These are phyloP conservation scores for Trichomycterus rosablanca DNA, from an alignment of 2,113 vertebrate genomes.

Conservation along the genomic window DNA sequence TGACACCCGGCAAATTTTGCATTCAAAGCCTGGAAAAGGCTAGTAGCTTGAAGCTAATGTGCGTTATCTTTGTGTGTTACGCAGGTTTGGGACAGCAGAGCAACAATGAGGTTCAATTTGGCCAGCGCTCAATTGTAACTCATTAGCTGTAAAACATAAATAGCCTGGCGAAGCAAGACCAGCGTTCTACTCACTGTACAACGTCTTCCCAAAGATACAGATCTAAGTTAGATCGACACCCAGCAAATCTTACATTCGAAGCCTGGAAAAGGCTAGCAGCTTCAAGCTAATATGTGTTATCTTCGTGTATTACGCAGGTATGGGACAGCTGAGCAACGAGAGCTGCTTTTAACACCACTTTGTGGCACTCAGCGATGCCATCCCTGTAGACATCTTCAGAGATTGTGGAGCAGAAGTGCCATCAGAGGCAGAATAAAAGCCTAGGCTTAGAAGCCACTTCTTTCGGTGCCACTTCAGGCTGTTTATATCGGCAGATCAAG, in stretches of 20 bases:
- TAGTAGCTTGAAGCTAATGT: background rate
- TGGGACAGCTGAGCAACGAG: constrained; percentile 10
- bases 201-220: too few relatives aligned
- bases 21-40: too few relatives aligned
- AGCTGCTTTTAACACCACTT: constrained; percentile 23
- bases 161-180: constrained; percentile 10
- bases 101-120: constrained; percentile 17
- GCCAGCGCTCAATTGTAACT: constrained; percentile 16
- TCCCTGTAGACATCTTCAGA: constrained; percentile 57
- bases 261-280: background rate
- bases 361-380: constrained; percentile 7
- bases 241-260: too few relatives aligned
- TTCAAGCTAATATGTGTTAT: constrained; percentile 5
- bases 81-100: constrained; percentile 8
- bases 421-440: constrained; percentile 57
- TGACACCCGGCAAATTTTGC: too few relatives aligned
- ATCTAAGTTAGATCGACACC: constrained; percentile 4
- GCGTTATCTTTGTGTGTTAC: constrained; percentile 15
- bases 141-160: constrained; percentile 15
- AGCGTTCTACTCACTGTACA: background rate
- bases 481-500: constrained; percentile 44
- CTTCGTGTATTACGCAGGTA: constrained; percentile 11
- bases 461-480: constrained; percentile 50
- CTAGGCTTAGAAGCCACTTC: constrained; percentile 49
- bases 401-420: constrained; percentile 30